Evolutionary conservation across 64 coral and sea anemone genomes (phyloP), one percentile per base, ranked within the genome.

Genomic region (Pachyseris speciosa): DNA sequence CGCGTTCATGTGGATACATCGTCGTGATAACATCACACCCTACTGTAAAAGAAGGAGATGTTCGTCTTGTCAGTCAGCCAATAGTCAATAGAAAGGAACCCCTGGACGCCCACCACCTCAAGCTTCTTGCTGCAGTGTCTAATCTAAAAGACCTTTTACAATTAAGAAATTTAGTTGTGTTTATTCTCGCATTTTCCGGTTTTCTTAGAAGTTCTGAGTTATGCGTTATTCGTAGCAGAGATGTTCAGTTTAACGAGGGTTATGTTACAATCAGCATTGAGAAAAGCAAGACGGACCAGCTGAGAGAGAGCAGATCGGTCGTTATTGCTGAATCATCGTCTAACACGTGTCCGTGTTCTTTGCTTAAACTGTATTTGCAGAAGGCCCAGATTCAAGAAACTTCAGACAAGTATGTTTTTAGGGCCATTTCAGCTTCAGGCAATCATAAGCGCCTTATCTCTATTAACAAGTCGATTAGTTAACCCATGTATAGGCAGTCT

Each of bases 191-290:
- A 1, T 90, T 90, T 55, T 80, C 39, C 1, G 74, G 74, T 22
- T 83, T 91, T 57, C 33, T 91, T 13, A 69, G 88, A 83, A 83
- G 45, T 39, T 79, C 58, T 7, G 89, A 83, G 45, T 32, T 91
- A 16, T 78, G 49, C 9, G 19, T 72, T 10, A 69, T n/a, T n/a
- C n/a, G n/a, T n/a, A n/a, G n/a, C n/a, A n/a, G n/a, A n/a, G n/a
- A n/a, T n/a, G n/a, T n/a, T 92, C 52, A 72, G 34, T 85, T 92
- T 65, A 43, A 17, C 65, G 40, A 42, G 8, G 70, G 83, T 75
- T 84, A 76, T 9, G 9, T 59, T 59, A 59, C 55, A 19, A 19
- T 59, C 22, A 19, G 55, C 0, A 59, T 59, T 17, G 55, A 3
- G 8, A 92, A 72, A 20, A 84, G 80, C 48, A 92, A 92, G 41